Evolutionary conservation across 1,140 invertebrate species (phyloP).

Genomic region (Brachionus manjavacas): DNA sequence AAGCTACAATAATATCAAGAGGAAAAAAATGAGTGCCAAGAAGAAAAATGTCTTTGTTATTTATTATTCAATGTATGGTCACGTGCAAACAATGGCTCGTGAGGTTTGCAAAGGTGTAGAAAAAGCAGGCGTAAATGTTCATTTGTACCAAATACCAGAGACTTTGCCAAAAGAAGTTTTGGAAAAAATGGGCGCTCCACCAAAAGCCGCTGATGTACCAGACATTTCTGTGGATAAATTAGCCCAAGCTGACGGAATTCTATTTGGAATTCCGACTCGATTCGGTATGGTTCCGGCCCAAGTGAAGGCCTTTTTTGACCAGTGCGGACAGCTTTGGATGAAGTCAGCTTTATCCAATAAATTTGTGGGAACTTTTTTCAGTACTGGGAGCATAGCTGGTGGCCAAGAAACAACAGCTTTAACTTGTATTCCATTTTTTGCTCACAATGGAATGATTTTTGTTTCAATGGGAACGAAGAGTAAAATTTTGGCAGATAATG

Average conservation of each 20-base stretch:
- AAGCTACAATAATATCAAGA: not conserved
- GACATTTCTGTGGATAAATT: not conserved
- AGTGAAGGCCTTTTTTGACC: constrained; percentile 28
- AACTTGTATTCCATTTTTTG: constrained; percentile 40
- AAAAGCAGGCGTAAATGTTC: constrained; percentile 36
- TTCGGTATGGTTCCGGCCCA: constrained; percentile 36
- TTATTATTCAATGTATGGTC: constrained; percentile 42
- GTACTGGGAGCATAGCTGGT: not conserved
- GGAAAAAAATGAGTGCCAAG: constrained; percentile 11
- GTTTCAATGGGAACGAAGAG: not conserved
- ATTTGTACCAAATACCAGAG: constrained; percentile 31
- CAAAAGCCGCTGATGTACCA: constrained; percentile 16
- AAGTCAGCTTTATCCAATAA: constrained; percentile 1
- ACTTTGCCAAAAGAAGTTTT: constrained; percentile 33
- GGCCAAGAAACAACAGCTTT: constrained; percentile 36
- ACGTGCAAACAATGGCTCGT: constrained; percentile 24
- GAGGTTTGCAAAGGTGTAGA: constrained; percentile 22
- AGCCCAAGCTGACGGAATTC: constrained; percentile 11
- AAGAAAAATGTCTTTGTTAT: constrained; percentile 42
- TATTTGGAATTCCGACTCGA: constrained; percentile 37
- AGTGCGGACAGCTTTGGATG: constrained; percentile 37
- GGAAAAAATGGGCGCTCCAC: constrained; percentile 24
- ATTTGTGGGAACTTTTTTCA: constrained; percentile 37
- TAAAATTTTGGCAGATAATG: constrained; percentile 6
- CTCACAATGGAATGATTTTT: constrained; percentile 38